These are phyloP conservation scores for Drosophila repletoides DNA, from an alignment of 1,140 invertebrate species.

Conservation along the genomic window DNA sequence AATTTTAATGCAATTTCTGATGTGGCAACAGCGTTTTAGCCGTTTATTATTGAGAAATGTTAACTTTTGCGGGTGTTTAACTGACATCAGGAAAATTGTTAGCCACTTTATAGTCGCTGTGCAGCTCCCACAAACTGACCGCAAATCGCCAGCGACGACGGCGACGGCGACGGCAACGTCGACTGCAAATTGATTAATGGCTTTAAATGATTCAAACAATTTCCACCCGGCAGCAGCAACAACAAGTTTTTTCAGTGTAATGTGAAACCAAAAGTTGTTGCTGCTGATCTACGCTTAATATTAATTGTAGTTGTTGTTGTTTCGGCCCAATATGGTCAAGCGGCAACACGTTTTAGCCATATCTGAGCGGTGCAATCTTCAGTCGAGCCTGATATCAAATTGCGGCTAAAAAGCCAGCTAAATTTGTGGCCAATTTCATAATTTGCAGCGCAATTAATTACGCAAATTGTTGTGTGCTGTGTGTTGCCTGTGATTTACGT, in stretches of 20 bases:
- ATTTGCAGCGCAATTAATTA: slow-evolving; percentile 65
- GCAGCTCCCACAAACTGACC: slow-evolving; percentile 44
- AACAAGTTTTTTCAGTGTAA: slow-evolving; percentile 46
- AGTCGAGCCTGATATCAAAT: slow-evolving; percentile 41
- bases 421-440: slow-evolving; percentile 57
- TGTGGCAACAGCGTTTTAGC: background rate
- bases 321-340: slow-evolving; percentile 28
- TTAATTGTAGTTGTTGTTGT: slow-evolving; percentile 29
- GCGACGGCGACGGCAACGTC: slow-evolving; percentile 18
- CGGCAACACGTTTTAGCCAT: slow-evolving; percentile 37
- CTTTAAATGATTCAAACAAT: slow-evolving; percentile 72
- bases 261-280: slow-evolving; percentile 58
- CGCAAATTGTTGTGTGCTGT: slow-evolving; percentile 57
- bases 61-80: slow-evolving; percentile 1
- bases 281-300: slow-evolving; percentile 47
- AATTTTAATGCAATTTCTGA: background rate
- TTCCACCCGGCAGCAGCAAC: slow-evolving; percentile 41
- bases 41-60: background rate
- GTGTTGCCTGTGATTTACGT: slow-evolving; percentile 49
- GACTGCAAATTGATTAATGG: slow-evolving; percentile 77
- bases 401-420: slow-evolving; percentile 27
- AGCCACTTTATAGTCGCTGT: slow-evolving; percentile 16
- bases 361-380: slow-evolving; percentile 41
- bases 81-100: background rate
- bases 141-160: slow-evolving; percentile 43